Base-by-base conservation (phyloP, 35 echinoderm and acorn worm genomes). In the Lytechinus variegatus region DNA sequence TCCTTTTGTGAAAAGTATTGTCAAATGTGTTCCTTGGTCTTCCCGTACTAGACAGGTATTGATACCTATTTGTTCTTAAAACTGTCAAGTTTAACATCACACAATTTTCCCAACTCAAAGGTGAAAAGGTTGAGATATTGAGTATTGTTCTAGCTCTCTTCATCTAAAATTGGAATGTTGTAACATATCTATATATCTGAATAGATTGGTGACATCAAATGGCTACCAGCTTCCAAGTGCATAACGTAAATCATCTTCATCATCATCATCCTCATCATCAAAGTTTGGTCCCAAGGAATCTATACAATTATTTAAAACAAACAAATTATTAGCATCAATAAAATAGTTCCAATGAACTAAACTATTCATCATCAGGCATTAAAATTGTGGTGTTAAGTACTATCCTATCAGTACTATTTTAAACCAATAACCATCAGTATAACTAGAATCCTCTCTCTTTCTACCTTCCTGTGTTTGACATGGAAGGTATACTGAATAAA, bases 191-290 rank as follows among this genome's bases (percentile, higher is more conserved):
- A 9, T 9, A 14, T 16, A 90, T 33, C 11, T 33, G 52, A 3
- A 54, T 6, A 12, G 11, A 90, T 28, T 90, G 3, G 16, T 9
- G 28, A 52, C 28, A 90, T 90, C 28, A 52, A 28, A 51, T 12
- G 28, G 88, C 52, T 27, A 93, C 92, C 92, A 93, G 92, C 27
- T 10, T 54, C 92, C 92, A 27, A 93, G 92, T 55, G 92, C 1
- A 57, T 93, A 93, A 54, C 92, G 92, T 6, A 93, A 55, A 19
- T 93, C n/a, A 54, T 93, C 92, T 1, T 93, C 92, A 55, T 93
- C 54, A 93, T 93, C 92, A n/a, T 90, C 52, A 9, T 44, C 88
- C 5, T 93, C 92, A 57, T 93, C 54, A 54, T 10, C 29, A 90
- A 90, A 90, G 88, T 44, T 44, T 52, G 28, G 29, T 54, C 28